A percentile compares a stretch with the other conserved stretches of the same genome.
Conservation (phyloP, 2,113 vertebrate species). For the Sturnus vulgaris region DNA sequence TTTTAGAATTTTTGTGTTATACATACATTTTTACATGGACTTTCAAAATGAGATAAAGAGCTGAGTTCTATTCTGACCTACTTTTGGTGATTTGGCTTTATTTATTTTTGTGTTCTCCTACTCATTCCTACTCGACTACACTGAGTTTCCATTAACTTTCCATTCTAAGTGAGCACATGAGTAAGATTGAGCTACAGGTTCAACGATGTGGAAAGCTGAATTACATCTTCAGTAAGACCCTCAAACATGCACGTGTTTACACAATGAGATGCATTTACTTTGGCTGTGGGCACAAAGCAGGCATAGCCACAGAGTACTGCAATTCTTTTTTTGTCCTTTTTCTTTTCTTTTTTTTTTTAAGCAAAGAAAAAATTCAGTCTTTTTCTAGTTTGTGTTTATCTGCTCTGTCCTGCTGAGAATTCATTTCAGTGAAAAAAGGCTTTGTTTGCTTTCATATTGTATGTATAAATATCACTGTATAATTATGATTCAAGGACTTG, state of each 20-base stretch:
- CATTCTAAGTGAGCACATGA: background rate
- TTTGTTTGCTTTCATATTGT: conserved; percentile 3
- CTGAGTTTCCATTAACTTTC: conserved; percentile 42
- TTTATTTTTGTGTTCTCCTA: conserved; percentile 29
- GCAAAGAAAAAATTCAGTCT: background rate
- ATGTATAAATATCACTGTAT: background rate
- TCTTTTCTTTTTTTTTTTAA: background rate
- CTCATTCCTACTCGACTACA: background rate
- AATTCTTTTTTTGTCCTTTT: background rate
- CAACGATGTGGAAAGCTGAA: conserved; percentile 23
- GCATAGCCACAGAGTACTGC: background rate
- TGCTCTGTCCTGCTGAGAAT: background rate
- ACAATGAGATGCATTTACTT: background rate
- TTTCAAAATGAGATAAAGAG: background rate
- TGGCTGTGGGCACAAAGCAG: background rate
- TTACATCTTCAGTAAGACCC: conserved; percentile 23
- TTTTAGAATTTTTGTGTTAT: background rate
- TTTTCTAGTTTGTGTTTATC: background rate
- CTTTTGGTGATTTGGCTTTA: background rate
- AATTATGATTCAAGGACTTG: background rate
- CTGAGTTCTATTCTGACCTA: background rate
- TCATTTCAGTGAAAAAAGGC: background rate
- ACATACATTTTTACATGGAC: background rate
- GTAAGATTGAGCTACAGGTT: conserved; percentile 16
- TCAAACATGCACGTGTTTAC: background rate